These are phyloP conservation scores for Dermochelys coriacea DNA, from an alignment of 2,797 vertebrate species.

Conservation along the genomic window DNA sequence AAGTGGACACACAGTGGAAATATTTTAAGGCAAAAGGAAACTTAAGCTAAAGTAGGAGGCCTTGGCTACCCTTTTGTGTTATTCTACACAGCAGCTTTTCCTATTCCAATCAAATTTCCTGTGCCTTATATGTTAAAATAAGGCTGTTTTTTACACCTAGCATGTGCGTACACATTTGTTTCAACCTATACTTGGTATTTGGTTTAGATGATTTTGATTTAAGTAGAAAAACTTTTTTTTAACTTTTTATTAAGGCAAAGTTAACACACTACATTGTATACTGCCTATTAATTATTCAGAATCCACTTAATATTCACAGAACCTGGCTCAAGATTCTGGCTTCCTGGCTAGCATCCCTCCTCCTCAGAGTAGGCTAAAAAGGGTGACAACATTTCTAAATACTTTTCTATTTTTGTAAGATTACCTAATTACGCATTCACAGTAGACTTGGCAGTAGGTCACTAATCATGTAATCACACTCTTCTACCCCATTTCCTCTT, in stretches of 20 bases:
- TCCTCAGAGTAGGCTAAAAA: not conserved
- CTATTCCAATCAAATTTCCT: not conserved
- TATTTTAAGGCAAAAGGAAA: conserved; percentile 53
- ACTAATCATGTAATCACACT: not conserved
- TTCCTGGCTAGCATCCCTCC: not conserved
- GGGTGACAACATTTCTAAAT: not conserved
- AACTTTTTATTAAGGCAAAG: not conserved
- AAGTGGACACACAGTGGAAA: conserved; percentile 66
- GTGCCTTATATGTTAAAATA: not conserved
- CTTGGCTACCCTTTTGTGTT: conserved; percentile 2
- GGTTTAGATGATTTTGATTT: not conserved
- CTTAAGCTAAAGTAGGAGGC: conserved; percentile 22
- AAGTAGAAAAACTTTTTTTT: not conserved
- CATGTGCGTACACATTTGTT: not conserved
- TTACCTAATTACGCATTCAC: not conserved
- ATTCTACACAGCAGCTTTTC: not conserved
- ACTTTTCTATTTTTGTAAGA: not conserved
- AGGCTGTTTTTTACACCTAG: not conserved
- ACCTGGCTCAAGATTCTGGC: not conserved
- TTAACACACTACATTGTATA: not conserved
- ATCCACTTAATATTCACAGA: not conserved
- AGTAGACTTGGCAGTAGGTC: not conserved
- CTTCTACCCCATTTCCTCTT: not conserved
- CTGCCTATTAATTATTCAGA: not conserved
- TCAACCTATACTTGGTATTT: not conserved